phyloP scores from a whole-genome alignment of 1,140 invertebrate species.

The Magallana gigas region DNA sequence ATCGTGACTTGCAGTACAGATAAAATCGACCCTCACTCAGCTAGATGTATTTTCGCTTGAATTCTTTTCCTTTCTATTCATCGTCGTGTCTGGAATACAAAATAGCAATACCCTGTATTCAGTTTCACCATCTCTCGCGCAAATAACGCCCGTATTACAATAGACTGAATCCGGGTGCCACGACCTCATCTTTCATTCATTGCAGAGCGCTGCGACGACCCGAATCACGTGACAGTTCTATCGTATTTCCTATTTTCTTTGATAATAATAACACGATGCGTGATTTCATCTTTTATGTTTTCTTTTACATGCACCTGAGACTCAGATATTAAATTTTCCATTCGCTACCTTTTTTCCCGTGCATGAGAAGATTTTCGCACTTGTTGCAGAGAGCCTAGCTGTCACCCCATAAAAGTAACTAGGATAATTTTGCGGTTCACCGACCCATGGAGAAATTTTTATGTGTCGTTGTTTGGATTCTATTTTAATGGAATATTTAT shows the following conservation, averaged over 20 bases:
- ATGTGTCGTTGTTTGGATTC: not conserved
- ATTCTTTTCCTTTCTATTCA: slow-evolving; percentile 23
- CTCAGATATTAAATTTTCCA: slow-evolving; percentile 4
- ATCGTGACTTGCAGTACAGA: slow-evolving; percentile 27
- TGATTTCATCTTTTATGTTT: slow-evolving; percentile 28
- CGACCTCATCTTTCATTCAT: slow-evolving; percentile 23
- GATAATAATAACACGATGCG: slow-evolving; percentile 4
- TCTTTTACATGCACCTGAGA: slow-evolving; percentile 23
- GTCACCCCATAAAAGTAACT: not conserved
- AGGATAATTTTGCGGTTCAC: slow-evolving; percentile 4
- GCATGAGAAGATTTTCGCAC: slow-evolving; percentile 25
- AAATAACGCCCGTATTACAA: slow-evolving; percentile 30
- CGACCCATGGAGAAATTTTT: not conserved
- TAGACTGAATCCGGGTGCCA: slow-evolving; percentile 8
- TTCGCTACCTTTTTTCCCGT: slow-evolving; percentile 19
- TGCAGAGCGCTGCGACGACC: not conserved
- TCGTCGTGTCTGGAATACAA: slow-evolving; percentile 27
- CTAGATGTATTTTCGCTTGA: slow-evolving; percentile 29
- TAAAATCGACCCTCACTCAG: slow-evolving; percentile 15
- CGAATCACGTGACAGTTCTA: slow-evolving; percentile 10
- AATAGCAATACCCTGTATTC: slow-evolving; percentile 21
- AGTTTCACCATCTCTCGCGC: slow-evolving; percentile 28
- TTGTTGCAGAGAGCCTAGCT: not conserved
- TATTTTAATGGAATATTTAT: not conserved
- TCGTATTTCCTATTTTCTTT: slow-evolving; percentile 16